Evolutionary conservation across 2,888 invertebrate genomes (phyloP).

Genomic region (Tryphoninae sp.): DNA sequence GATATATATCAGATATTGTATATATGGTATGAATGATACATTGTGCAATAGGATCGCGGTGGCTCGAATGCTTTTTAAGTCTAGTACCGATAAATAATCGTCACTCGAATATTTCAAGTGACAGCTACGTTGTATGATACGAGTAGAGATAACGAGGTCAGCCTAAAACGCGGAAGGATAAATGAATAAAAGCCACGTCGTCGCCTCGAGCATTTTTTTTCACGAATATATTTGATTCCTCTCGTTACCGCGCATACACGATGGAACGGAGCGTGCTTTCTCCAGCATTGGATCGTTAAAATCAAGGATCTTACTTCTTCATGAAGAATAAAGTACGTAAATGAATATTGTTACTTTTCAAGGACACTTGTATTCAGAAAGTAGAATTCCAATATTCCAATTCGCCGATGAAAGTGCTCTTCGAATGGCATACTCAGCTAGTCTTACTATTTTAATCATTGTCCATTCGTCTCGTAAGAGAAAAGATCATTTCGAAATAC

Average conservation of each 20-base stretch:
- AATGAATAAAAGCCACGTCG: conserved; percentile 10
- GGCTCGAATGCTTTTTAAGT: too few species aligned
- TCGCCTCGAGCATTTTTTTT: conserved; percentile 12
- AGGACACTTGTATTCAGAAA: not conserved
- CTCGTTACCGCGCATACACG: conserved; percentile 6
- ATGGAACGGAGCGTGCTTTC: conserved; percentile 24
- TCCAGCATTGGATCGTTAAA: conserved; percentile 49
- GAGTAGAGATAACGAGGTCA: conserved; percentile 8
- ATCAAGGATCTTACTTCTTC: conserved; percentile 17
- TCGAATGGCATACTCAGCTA: too few species aligned
- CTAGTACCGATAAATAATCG: conserved; percentile 11
- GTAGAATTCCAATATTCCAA: too few species aligned
- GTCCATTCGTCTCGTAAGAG: too few species aligned
- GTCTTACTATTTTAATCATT: too few species aligned
- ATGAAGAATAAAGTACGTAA: not conserved
- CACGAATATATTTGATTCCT: conserved; percentile 24
- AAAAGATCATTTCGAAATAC: too few species aligned
- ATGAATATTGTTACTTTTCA: too few species aligned
- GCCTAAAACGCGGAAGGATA: conserved; percentile 6
- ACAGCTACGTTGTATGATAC: conserved; percentile 18
- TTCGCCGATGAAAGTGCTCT: too few species aligned
- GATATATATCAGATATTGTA: too few species aligned
- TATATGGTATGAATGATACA: too few species aligned
- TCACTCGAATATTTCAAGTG: conserved; percentile 31
- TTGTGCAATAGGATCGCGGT: too few species aligned